phyloP scores from a whole-genome alignment of 2,797 vertebrate species.

The Thamnophis elegans region DNA sequence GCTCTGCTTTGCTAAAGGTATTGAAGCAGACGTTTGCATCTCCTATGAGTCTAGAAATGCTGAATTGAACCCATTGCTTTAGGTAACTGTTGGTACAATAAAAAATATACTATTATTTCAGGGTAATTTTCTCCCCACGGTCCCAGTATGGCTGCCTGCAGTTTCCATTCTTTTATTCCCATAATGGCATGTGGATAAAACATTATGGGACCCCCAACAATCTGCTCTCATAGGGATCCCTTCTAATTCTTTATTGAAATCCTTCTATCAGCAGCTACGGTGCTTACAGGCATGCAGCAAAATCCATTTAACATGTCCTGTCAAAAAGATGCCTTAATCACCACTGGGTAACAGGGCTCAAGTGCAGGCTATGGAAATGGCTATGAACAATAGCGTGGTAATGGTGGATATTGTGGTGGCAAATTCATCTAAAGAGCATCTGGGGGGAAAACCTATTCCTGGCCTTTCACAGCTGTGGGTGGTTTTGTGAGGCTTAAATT shows the following conservation, averaged over 20 bases:
- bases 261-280: accelerated
- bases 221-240: not conserved
- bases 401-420: not conserved
- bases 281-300: accelerated
- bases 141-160: not conserved
- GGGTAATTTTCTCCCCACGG: not conserved
- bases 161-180: not conserved
- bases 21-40: not conserved
- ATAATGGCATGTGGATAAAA: not conserved
- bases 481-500: accelerated
- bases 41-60: not conserved
- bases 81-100: not conserved
- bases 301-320: not conserved
- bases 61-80: not conserved
- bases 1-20: not conserved
- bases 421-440: slow-evolving; percentile 14
- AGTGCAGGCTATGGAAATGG: accelerated
- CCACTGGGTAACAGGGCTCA: not conserved
- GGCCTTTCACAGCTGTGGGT: not conserved
- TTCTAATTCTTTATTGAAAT: not conserved
- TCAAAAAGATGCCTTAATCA: slow-evolving; percentile 3
- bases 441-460: not conserved
- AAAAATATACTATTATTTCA: not conserved
- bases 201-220: not conserved
- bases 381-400: not conserved